Evolutionary conservation across 92 coral and sea anemone species (phyloP).

Genomic region (Actinernus sp.): DNA sequence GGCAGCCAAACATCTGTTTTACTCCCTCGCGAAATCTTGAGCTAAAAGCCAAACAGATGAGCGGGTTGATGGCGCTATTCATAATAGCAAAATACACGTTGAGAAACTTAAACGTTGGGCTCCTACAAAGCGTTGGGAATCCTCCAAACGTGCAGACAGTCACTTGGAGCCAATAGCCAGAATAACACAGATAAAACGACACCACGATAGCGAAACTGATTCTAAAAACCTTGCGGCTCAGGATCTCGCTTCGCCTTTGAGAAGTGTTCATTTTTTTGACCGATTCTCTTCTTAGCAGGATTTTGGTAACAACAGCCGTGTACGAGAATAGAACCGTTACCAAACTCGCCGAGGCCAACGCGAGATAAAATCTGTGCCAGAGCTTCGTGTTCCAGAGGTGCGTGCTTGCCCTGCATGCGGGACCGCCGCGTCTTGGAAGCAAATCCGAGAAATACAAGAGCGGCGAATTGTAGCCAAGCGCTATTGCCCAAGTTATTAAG

Average conservation of each 20-base stretch:
- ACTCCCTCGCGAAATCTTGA: conserved; percentile 15
- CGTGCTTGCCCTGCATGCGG: conserved; percentile 18
- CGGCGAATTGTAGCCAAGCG: conserved; percentile 28
- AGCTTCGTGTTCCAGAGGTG: conserved; percentile 12
- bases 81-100: conserved; percentile 19
- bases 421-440: neutral
- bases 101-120: conserved; percentile 1
- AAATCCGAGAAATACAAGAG: conserved; percentile 20
- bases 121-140: conserved; percentile 3
- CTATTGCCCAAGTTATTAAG: conserved; percentile 13
- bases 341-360: conserved; percentile 11
- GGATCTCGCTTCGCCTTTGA: conserved; percentile 3
- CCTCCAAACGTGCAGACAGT: conserved; percentile 1
- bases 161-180: conserved; percentile 18
- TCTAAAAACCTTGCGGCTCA: conserved; percentile 21
- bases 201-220: conserved; percentile 22
- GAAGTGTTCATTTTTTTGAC: neutral
- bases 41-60: conserved; percentile 20
- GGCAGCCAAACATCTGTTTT: conserved; percentile 5
- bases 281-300: neutral
- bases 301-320: conserved; percentile 8
- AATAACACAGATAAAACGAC: conserved; percentile 31
- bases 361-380: conserved; percentile 35
- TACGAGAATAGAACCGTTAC: conserved; percentile 5
- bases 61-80: conserved; percentile 32